These are phyloP conservation scores for Herpetotheres cachinnans DNA, from an alignment of 2,113 vertebrate species.

Conservation along the genomic window DNA sequence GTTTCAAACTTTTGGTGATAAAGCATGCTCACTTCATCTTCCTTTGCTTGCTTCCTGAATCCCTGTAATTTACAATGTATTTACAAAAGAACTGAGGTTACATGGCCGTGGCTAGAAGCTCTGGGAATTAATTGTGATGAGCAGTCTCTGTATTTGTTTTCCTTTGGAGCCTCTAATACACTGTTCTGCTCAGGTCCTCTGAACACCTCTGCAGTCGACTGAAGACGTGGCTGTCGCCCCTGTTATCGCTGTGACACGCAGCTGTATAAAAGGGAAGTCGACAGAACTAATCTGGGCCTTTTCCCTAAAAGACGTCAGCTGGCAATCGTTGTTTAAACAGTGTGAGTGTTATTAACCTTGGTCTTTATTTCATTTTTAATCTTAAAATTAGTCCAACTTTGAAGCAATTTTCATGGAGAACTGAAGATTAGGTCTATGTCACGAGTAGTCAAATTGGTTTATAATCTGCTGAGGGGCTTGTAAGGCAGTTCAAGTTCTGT, in stretches of 20 bases:
- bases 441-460: not conserved
- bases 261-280: not conserved
- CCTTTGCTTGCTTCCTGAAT: not conserved
- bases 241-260: not conserved
- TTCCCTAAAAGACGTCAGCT: not conserved
- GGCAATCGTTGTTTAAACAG: not conserved
- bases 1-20: not conserved
- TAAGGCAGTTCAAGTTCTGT: not conserved
- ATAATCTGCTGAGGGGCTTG: not conserved
- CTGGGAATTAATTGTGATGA: not conserved
- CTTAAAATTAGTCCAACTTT: not conserved
- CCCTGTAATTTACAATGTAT: not conserved
- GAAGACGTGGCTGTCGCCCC: accelerated
- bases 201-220: not conserved
- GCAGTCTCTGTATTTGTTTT: not conserved
- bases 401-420: not conserved
- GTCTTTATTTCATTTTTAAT: not conserved
- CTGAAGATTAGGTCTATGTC: not conserved
- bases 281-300: not conserved
- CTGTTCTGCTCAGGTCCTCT: not conserved
- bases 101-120: not conserved
- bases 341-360: not conserved
- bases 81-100: not conserved
- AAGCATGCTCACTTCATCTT: not conserved
- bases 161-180: not conserved